Evolutionary conservation across 2,113 vertebrate species (phyloP).

Genomic region (Coptodon rendalli): DNA sequence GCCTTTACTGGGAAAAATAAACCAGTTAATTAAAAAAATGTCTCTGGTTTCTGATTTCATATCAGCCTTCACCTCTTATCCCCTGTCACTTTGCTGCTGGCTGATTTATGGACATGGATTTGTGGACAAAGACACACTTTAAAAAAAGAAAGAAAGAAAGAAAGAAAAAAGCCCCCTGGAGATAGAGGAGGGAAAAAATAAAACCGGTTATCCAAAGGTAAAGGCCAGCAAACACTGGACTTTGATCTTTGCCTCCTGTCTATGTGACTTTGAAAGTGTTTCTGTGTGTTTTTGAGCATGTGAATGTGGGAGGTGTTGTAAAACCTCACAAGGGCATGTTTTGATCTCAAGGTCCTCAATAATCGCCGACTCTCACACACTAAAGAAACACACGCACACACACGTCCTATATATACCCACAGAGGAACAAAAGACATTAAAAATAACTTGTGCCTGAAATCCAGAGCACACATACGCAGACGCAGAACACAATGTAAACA

Average conservation of each 20-base stretch:
- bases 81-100: background rate
- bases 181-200: background rate
- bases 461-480: background rate
- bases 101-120: background rate
- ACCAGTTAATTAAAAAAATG: background rate
- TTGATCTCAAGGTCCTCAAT: constrained; percentile 1
- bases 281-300: background rate
- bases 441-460: background rate
- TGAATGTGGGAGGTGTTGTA: background rate
- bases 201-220: background rate
- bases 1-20: background rate
- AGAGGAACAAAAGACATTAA: background rate
- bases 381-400: background rate
- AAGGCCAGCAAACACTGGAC: background rate
- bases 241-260: background rate
- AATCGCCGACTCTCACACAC: background rate
- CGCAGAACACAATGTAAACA: background rate
- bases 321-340: background rate
- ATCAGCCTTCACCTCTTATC: background rate
- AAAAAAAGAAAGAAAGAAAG: background rate
- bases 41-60: background rate
- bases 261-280: background rate
- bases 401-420: background rate
- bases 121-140: background rate
- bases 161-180: background rate